Percentiles rank a stretch among this genome's conserved stretches.
Conservation (phyloP, 2,888 invertebrate species). For the Sepiola atlantica region DNA sequence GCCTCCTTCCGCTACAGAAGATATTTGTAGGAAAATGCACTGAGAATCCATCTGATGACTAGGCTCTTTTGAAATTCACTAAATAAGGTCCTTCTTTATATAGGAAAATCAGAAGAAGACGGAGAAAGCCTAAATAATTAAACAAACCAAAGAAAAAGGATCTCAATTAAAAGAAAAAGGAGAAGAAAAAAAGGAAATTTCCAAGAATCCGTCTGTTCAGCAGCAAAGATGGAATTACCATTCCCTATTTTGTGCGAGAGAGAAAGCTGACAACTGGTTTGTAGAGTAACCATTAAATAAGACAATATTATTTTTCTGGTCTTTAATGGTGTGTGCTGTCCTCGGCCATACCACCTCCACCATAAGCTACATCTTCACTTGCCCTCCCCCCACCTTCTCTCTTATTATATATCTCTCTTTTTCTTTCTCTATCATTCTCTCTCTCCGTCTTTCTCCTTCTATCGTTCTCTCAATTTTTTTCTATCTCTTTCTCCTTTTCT, state of each 20-base stretch:
- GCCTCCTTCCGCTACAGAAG: background rate
- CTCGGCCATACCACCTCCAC: background rate
- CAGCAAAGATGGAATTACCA: background rate
- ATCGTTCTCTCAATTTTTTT: background rate
- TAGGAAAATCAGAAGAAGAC: no score
- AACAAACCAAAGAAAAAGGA: background rate
- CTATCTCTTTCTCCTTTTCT: background rate
- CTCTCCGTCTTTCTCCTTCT: background rate
- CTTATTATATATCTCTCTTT: background rate
- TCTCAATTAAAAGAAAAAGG: background rate
- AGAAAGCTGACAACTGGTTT: background rate
- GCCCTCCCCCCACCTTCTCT: background rate
- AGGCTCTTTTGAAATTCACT: conserved; percentile 32
- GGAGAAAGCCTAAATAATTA: no score
- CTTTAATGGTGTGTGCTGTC: background rate
- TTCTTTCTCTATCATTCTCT: background rate
- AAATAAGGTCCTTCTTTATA: background rate
- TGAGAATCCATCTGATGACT: conserved; percentile 32
- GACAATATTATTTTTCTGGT: background rate
- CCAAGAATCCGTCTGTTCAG: background rate
- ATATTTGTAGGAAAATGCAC: background rate
- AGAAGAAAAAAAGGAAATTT: background rate
- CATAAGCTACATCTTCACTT: background rate
- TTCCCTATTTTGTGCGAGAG: background rate
- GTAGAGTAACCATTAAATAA: background rate